Conservation (phyloP, 2,797 vertebrate species). For the Zalophus californianus region DNA sequence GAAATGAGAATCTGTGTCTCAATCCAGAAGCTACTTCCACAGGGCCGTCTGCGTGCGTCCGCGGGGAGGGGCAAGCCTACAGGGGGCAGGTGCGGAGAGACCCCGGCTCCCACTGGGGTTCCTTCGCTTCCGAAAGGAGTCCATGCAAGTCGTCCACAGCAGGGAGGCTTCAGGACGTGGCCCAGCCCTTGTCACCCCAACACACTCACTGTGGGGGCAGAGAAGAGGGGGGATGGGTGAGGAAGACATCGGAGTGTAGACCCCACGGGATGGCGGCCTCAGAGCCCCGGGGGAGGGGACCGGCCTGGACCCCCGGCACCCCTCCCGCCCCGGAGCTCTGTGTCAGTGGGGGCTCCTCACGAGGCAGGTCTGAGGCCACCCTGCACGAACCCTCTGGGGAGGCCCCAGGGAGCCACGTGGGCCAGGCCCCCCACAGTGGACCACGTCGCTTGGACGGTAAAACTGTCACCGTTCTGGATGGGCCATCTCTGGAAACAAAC, state of each 20-base stretch:
- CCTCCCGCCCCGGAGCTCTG: neutral
- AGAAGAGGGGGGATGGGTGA: too few species aligned
- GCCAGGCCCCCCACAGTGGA: neutral
- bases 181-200: too few species aligned
- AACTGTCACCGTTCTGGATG: neutral
- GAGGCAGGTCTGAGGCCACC: neutral
- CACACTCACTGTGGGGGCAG: too few species aligned
- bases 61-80: neutral
- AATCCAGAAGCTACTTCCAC: neutral
- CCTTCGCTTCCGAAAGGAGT: neutral
- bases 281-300: too few species aligned
- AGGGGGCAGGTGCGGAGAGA: neutral
- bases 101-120: fast-evolving
- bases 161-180: neutral
- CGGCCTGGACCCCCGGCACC: neutral
- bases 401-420: neutral
- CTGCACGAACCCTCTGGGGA: fast-evolving
- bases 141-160: too few species aligned
- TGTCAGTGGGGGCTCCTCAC: fast-evolving
- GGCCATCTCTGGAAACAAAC: neutral
- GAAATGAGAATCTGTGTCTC: neutral
- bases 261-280: neutral
- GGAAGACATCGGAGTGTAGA: neutral
- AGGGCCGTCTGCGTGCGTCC: neutral
- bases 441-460: fast-evolving